Percentiles rank a stretch among this genome's conserved stretches.
Conservation (phyloP, 35 echinoderm and acorn worm species). For the Apostichopus parvimensis region DNA sequence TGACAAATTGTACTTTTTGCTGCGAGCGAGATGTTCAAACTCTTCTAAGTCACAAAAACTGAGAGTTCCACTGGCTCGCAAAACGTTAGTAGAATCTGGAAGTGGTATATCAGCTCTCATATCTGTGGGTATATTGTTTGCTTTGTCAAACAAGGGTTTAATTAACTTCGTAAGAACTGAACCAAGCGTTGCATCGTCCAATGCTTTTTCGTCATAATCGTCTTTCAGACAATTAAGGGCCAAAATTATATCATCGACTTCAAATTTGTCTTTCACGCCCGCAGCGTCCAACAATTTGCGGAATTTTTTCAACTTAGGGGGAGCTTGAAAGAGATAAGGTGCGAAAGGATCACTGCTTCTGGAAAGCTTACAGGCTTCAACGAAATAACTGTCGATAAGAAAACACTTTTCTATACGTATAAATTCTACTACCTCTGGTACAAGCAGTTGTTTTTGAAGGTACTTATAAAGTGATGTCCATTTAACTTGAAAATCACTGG, state of each 20-base stretch:
- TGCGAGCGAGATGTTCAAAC: conserved; percentile 17
- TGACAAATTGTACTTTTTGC: background rate
- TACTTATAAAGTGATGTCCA: conserved; percentile 12
- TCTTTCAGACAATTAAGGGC: conserved; percentile 41
- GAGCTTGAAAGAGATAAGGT: conserved; percentile 56
- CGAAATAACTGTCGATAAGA: background rate
- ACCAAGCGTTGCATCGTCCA: conserved; percentile 9
- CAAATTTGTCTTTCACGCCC: conserved; percentile 60
- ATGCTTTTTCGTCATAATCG: background rate
- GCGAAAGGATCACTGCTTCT: background rate
- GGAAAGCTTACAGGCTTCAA: background rate
- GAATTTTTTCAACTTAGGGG: conserved; percentile 13
- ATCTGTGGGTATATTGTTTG: background rate
- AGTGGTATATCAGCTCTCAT: conserved; percentile 17
- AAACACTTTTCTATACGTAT: background rate
- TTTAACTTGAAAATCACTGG: background rate
- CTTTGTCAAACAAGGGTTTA: background rate
- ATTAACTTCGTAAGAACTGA: conserved; percentile 4
- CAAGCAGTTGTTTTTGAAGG: conserved; percentile 1
- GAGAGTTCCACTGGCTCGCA: conserved; percentile 20
- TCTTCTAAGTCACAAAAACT: conserved; percentile 57
- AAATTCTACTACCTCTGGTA: background rate
- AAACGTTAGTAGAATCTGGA: conserved; percentile 29
- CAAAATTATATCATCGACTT: conserved; percentile 37
- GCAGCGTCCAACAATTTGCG: conserved; percentile 45